These are phyloP conservation scores for Azemiops feae DNA, from an alignment of 2,113 vertebrate species.

Conservation along the genomic window DNA sequence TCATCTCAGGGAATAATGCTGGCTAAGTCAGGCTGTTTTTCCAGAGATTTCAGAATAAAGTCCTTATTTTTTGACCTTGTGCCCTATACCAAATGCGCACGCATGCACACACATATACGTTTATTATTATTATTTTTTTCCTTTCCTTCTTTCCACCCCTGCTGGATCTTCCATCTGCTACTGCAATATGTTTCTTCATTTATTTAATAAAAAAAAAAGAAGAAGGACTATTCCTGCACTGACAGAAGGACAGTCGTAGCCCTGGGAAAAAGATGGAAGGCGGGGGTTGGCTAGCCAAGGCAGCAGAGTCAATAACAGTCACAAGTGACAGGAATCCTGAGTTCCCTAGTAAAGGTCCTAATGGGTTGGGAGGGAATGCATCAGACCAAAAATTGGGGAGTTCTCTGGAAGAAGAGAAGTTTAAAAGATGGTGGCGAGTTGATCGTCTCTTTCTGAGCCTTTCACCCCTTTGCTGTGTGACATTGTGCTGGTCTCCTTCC, in stretches of 20 bases:
- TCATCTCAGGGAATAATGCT: not conserved
- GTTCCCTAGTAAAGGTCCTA: not conserved
- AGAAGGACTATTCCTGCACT: not conserved
- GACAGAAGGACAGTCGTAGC: not conserved
- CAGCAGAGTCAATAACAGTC: not conserved
- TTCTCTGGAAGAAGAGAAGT: not conserved
- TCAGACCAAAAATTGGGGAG: not conserved
- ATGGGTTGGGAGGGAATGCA: not conserved
- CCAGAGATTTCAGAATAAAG: not conserved
- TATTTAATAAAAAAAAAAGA: not conserved
- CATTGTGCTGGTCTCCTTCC: not conserved
- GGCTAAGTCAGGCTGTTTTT: not conserved
- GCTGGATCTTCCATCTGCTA: conserved; percentile 22
- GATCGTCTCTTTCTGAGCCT: not conserved
- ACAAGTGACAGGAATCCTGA: not conserved
- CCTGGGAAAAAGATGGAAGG: not conserved
- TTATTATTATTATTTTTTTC: not conserved
- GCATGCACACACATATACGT: not conserved
- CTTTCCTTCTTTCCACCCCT: conserved; percentile 1
- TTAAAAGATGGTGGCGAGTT: not conserved
- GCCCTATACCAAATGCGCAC: not conserved
- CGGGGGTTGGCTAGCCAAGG: not conserved
- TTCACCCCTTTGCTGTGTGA: not conserved
- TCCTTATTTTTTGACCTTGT: not conserved
- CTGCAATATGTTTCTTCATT: not conserved